Evolutionary conservation across 2,888 invertebrate species (phyloP), one percentile per base, ranked within the genome.

Genomic region (Melinopterus prodromus): DNA sequence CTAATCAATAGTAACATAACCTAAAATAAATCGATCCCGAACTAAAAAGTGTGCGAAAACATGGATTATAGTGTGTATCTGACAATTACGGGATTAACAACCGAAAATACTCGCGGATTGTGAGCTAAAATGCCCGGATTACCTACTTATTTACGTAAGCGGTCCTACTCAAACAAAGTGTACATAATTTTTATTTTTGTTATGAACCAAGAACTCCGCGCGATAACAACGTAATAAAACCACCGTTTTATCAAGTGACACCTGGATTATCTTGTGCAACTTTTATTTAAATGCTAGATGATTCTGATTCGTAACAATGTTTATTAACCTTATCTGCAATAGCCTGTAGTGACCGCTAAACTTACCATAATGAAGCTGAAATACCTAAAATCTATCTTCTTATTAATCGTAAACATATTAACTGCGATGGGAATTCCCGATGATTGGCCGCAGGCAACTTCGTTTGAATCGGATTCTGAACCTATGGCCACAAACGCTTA

Each of bases 401-500:
- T 53, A 1, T 53, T 53, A 1, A 7, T 53, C 53, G 9, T 53
- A 12, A 1, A 53, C 7, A 1, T 1, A 53, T 35, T 35, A 26
- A 74, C 78, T 72, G 72, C 83, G 26, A 79, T 84, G 38, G 81
- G 84, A 16, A 69, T 82, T 6, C 88, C 87, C 6, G 89, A 88
- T 80, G 89, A 89, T 81, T 87, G 87, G 86, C 85, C 87, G 15
- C 83, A 87, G 6, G 85, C 85, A 71, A 84, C 86, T 5, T 85
- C 86, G 12, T 86, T 87, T 79, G 86, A 86, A 77, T 83, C 85
- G 71, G 82, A 86, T 15, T 78, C 85, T 9, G 87, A 86, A 72
- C 86, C 87, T 80, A 84, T 82, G n/a, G 77, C 83, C 85, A 92
- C 92, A 0, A 91, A 92, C 69, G 94, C 94, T 1, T 92, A 91